A percentile compares a stretch with the other conserved stretches of the same genome.
These are phyloP conservation scores for Neodiprion lecontei DNA, from an alignment of 1,140 invertebrate genomes.

Conservation along the genomic window DNA sequence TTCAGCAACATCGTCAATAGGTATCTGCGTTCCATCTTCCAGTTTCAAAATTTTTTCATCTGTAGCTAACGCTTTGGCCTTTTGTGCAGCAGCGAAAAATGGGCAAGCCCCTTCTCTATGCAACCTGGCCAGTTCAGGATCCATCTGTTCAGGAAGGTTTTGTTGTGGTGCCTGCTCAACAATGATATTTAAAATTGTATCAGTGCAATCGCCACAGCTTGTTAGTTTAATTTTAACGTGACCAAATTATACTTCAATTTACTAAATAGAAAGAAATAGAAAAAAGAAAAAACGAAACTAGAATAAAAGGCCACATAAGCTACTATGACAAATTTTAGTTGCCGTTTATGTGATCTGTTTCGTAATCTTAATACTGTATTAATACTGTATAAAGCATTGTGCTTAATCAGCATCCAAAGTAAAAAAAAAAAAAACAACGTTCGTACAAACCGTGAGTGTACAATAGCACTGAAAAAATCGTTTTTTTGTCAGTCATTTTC, in stretches of 20 bases:
- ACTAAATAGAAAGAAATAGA: not conserved
- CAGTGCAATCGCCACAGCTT: not conserved
- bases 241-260: not conserved
- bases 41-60: slow-evolving; percentile 54
- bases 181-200: not conserved
- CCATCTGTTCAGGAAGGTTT: slow-evolving; percentile 43
- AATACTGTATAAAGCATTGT: too few species aligned
- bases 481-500: too few species aligned
- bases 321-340: not conserved
- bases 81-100: slow-evolving; percentile 52
- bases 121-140: slow-evolving; percentile 47
- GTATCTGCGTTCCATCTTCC: slow-evolving; percentile 58
- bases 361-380: too few species aligned
- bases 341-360: not conserved
- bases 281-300: not conserved
- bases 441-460: too few species aligned
- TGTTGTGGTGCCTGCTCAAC: slow-evolving; percentile 43
- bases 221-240: not conserved
- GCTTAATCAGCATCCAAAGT: too few species aligned
- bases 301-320: not conserved
- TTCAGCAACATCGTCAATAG: slow-evolving; percentile 65
- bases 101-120: slow-evolving; percentile 51
- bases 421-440: too few species aligned
- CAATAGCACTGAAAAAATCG: too few species aligned
- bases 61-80: slow-evolving; percentile 47